phyloP scores from a whole-genome alignment of 2,113 vertebrate genomes.

The Callaeas wilsoni region DNA sequence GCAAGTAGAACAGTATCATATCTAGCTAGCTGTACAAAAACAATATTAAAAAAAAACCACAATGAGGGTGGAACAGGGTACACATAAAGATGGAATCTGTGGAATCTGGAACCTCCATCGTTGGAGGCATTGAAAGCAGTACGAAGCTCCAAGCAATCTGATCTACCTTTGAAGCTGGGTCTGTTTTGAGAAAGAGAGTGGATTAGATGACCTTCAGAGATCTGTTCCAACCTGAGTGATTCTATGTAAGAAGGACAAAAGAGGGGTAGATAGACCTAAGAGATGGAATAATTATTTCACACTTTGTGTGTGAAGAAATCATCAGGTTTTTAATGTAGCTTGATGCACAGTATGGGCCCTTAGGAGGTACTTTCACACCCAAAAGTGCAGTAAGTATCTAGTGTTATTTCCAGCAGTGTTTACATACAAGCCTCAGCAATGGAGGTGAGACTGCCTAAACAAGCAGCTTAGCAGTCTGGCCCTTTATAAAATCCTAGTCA shows the following conservation, averaged over 20 bases:
- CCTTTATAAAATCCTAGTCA: not conserved
- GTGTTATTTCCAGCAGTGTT: not conserved
- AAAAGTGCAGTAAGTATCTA: not conserved
- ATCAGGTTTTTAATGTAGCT: not conserved
- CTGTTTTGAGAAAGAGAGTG: not conserved
- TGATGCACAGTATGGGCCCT: not conserved
- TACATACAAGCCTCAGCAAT: not conserved
- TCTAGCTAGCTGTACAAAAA: not conserved
- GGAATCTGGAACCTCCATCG: not conserved
- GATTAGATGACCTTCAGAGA: not conserved
- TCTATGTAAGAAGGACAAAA: not conserved
- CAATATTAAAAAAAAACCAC: not conserved
- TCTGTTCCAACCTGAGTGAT: not conserved
- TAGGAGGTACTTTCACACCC: not conserved
- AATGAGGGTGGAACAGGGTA: not conserved
- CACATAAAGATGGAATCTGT: not conserved
- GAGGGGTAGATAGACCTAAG: not conserved
- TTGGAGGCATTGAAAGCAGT: not conserved
- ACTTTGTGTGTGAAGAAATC: not conserved
- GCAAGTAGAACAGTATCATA: not conserved
- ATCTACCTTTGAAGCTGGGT: not conserved
- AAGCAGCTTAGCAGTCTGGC: not conserved
- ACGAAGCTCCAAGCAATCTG: accelerated
- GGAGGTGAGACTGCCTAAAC: not conserved
- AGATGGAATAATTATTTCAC: not conserved